Conservation (phyloP, 2,888 invertebrate species). For the Sabatieria punctata region DNA sequence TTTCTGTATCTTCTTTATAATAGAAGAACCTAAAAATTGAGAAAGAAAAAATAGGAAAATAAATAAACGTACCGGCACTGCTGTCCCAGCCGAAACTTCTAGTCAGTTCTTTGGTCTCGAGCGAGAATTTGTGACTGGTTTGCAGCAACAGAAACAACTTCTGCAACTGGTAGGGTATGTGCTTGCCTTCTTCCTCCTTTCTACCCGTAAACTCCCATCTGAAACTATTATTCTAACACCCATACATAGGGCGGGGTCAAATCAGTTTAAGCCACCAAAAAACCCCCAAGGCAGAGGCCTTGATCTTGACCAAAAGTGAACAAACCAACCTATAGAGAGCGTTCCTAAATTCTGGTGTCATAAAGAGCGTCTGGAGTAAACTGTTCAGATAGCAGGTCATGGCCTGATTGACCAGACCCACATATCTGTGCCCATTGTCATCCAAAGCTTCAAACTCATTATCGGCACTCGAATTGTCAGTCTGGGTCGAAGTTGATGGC, state of each 20-base stretch:
- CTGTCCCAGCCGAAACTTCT: slow-evolving; percentile 77
- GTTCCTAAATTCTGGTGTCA: slow-evolving; percentile 81
- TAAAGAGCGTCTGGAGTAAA: slow-evolving; percentile 64
- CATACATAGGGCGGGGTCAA: too few relatives aligned
- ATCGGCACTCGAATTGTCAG: too few relatives aligned
- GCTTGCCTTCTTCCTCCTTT: slow-evolving; percentile 48
- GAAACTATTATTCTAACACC: too few relatives aligned
- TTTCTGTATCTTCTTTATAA: not conserved
- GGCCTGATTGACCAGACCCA: slow-evolving; percentile 49
- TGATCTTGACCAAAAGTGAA: too few relatives aligned
- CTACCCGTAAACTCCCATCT: slow-evolving; percentile 54
- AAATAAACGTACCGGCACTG: slow-evolving; percentile 42
- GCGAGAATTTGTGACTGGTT: slow-evolving; percentile 57
- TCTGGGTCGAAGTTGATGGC: too few relatives aligned
- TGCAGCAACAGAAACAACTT: slow-evolving; percentile 65
- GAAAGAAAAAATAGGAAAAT: not conserved
- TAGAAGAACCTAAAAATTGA: slow-evolving; percentile 1
- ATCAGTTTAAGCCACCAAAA: too few relatives aligned
- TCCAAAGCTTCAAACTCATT: too few relatives aligned
- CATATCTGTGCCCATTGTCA: slow-evolving; percentile 25
- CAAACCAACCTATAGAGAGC: slow-evolving; percentile 47
- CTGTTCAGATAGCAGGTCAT: slow-evolving; percentile 85
- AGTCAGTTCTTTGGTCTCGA: slow-evolving; percentile 70
- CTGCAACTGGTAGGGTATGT: slow-evolving; percentile 69
- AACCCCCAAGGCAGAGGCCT: too few relatives aligned